These are phyloP conservation scores for Nasonia vitripennis DNA, from an alignment of 1,140 invertebrate genomes.

Conservation along the genomic window DNA sequence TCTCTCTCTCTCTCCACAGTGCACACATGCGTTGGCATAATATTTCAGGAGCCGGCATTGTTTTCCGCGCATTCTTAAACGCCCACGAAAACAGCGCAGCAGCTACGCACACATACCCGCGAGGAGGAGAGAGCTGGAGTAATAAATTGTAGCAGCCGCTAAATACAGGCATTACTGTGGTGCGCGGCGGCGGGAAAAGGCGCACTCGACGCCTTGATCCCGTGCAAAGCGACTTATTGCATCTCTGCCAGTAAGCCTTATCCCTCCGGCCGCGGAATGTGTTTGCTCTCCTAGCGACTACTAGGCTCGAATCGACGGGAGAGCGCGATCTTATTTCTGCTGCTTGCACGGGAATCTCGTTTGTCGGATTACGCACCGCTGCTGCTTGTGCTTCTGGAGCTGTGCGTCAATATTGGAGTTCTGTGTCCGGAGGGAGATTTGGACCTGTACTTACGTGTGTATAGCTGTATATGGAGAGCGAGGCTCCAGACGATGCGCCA, in stretches of 20 bases:
- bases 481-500: neutral
- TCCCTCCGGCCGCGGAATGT: neutral
- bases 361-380: neutral
- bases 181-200: neutral
- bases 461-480: neutral
- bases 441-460: neutral
- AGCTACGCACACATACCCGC: neutral
- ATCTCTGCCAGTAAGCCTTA: constrained; percentile 1
- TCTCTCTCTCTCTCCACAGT: neutral
- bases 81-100: neutral
- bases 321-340: constrained; percentile 2
- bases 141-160: constrained; percentile 12
- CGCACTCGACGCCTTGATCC: neutral
- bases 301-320: neutral
- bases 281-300: neutral
- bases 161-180: neutral
- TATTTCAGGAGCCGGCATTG: neutral
- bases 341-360: constrained; percentile 7
- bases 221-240: constrained; percentile 20
- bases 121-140: neutral
- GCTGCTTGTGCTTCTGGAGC: neutral
- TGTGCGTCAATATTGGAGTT: constrained; percentile 13
- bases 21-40: constrained; percentile 20
- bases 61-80: neutral
- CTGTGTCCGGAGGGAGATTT: neutral